Conservation (phyloP, 2,113 vertebrate genomes). For the Tyto alba region DNA sequence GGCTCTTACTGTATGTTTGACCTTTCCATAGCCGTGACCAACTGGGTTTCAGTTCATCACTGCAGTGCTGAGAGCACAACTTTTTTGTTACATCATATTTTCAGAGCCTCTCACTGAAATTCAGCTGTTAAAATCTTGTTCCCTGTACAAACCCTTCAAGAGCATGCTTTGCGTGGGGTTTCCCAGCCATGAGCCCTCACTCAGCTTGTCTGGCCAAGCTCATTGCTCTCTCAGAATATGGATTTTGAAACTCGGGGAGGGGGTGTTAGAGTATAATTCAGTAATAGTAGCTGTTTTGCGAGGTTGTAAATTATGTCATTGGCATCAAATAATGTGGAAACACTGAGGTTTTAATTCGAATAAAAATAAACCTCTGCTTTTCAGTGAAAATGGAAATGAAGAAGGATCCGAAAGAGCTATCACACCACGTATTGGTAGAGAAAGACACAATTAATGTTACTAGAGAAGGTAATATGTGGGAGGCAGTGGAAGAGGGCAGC, state of each 20-base stretch:
- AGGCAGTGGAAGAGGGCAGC: background rate
- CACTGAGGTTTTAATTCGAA: background rate
- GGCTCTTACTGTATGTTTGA: background rate
- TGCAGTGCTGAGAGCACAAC: background rate
- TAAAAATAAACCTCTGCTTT: background rate
- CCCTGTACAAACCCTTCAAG: background rate
- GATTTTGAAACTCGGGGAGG: background rate
- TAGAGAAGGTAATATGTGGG: background rate
- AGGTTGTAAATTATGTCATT: background rate
- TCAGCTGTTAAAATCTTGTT: background rate
- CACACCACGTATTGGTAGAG: background rate
- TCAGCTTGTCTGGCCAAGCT: background rate
- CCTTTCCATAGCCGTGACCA: background rate
- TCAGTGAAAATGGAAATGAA: background rate
- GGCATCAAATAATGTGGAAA: background rate
- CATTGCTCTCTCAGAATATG: background rate
- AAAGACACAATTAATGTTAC: background rate
- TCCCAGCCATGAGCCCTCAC: background rate
- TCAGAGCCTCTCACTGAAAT: background rate
- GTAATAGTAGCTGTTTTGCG: background rate
- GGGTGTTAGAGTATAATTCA: background rate
- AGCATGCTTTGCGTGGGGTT: background rate
- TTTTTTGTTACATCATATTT: background rate
- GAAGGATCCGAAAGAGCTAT: background rate
- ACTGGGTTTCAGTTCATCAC: background rate